Percentiles rank a stretch among this genome's conserved stretches.
Evolutionary conservation across 2,888 invertebrate species (phyloP).

Genomic region (Cylloceria caligata): DNA sequence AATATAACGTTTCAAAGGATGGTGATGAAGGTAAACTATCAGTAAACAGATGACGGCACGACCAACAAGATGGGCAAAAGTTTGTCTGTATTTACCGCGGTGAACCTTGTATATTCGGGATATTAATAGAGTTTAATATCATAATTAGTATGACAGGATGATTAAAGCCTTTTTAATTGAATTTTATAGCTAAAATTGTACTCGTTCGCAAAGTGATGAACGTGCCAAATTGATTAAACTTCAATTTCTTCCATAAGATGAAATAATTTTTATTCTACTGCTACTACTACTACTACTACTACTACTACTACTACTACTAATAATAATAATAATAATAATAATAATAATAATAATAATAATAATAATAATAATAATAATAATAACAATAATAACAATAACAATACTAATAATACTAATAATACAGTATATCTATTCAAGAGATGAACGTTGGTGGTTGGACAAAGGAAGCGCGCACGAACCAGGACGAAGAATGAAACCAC

Average conservation of each 20-base stretch:
- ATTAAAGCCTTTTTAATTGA: background rate
- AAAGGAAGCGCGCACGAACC: conserved; percentile 30
- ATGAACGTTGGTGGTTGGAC: conserved; percentile 10
- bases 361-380: too few relatives aligned
- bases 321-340: too few relatives aligned
- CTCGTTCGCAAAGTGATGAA: too few relatives aligned
- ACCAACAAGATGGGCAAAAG: background rate
- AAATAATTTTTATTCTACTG: too few relatives aligned
- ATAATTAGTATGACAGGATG: background rate
- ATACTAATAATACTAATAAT: conserved; percentile 17
- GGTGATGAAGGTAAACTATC: conserved; percentile 1
- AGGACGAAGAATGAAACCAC: conserved; percentile 39
- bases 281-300: too few relatives aligned
- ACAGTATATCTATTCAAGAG: conserved; percentile 1
- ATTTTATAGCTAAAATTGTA: background rate
- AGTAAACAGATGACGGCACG: conserved; percentile 12
- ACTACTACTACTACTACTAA: too few relatives aligned
- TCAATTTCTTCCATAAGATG: too few relatives aligned
- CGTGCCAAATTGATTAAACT: too few relatives aligned
- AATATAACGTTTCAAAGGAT: conserved; percentile 27
- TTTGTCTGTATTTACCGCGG: background rate
- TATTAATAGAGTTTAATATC: background rate
- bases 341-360: too few relatives aligned
- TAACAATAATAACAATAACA: too few relatives aligned
- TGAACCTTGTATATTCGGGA: background rate